These are phyloP conservation scores for Antennarius maculatus DNA, from an alignment of 2,797 vertebrate genomes.

Conservation along the genomic window DNA sequence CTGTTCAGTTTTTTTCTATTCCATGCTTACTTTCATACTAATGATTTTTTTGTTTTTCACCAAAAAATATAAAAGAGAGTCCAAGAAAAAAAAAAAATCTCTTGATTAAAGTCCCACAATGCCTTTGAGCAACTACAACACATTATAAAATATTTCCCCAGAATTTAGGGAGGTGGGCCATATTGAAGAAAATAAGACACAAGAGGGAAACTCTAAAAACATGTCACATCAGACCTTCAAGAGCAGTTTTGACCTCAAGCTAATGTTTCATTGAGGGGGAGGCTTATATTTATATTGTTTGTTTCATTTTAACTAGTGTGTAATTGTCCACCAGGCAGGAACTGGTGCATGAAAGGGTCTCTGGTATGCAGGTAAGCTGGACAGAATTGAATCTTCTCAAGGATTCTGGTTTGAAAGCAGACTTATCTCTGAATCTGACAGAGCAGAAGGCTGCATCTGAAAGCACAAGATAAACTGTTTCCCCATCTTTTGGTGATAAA, in stretches of 20 bases:
- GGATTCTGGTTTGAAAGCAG: conserved; percentile 13
- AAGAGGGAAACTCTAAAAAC: conserved; percentile 7
- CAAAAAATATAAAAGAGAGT: conserved; percentile 19
- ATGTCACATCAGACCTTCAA: conserved; percentile 8
- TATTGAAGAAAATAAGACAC: conserved; percentile 8
- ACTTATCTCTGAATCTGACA: conserved; percentile 5
- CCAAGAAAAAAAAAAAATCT: no score
- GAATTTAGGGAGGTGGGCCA: conserved; percentile 4
- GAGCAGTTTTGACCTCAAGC: conserved; percentile 21
- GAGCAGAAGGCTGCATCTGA: not conserved
- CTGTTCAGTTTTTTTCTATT: not conserved
- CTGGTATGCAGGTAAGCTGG: conserved; percentile 3
- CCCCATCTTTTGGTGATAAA: not conserved
- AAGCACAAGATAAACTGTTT: not conserved
- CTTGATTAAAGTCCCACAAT: conserved; percentile 17
- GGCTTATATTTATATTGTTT: conserved; percentile 9
- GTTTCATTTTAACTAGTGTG: not conserved
- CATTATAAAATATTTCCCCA: conserved; percentile 10
- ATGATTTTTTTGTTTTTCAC: conserved; percentile 17
- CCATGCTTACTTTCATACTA: not conserved
- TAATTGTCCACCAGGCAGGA: conserved; percentile 4
- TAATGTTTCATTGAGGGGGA: conserved; percentile 20
- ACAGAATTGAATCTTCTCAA: conserved; percentile 4
- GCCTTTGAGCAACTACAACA: conserved; percentile 20
- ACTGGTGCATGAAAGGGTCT: conserved; percentile 29